Base-by-base conservation (phyloP, 2,797 vertebrate species). In the Siniperca undulata region DNA sequence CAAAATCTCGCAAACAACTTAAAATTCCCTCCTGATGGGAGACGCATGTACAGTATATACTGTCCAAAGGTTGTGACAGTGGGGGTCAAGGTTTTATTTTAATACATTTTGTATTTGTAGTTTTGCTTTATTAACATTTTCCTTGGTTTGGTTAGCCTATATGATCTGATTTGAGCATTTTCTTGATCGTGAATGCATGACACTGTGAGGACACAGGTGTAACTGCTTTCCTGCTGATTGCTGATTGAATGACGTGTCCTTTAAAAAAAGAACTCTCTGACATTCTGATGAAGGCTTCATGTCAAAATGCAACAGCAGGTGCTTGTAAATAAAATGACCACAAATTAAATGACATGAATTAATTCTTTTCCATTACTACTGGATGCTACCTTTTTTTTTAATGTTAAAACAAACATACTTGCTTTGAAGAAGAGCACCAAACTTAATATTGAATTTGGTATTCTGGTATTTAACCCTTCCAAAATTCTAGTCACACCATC, bases 151-250 rank as follows among this genome's bases (percentile, higher is more conserved):
- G 50, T 38, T 12, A 16, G 14, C 7, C 20, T 42, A 2, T 64
- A 14, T 59, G 46, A 70, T 14, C 22, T 48, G 67, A 60, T 46
- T 20, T 72, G 16, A 78, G 17, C 22, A n/a, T 42, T 44, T 11
- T 36, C n/a, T 61, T 42, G 40, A 30, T 70, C 48, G 38, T 58
- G 27, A 61, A 71, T 17, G 17, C n/a, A 48, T 24, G 66, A 52
- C 20, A 42, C 61, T 38, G 55, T 44, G 59, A 53, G 19, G 50
- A 73, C 36, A 17, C 19, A 62, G 74, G 38, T 53, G 44, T 46
- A 60, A 7, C n/a, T 61, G 16, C 3, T 58, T 76, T 67, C 24
- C 56, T 75, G 44, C 30, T 86, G 44, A 53, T 62, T 30, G 5
- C 68, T 81, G 72, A 83, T 52, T 74, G 38, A 19, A 16, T 58